Percentiles rank a stretch among this genome's conserved stretches.
Evolutionary conservation across 2,797 vertebrate species (phyloP).

Genomic region (Hylomyscus alleni): DNA sequence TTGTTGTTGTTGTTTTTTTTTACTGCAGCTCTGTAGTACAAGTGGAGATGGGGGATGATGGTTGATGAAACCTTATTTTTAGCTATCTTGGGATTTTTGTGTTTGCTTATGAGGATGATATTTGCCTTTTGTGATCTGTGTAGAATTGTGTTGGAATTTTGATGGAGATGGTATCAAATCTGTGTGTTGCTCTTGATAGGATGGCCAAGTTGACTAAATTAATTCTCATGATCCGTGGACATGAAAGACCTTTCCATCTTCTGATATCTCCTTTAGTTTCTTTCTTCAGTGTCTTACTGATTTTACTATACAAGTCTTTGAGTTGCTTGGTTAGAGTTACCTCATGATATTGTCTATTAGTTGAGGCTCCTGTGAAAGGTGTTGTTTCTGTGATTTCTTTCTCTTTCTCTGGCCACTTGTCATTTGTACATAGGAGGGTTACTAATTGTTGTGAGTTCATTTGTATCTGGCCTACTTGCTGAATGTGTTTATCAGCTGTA

Average conservation of each 20-base stretch:
- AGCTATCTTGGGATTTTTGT: not conserved
- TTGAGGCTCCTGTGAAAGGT: not conserved
- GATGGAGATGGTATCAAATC: not conserved
- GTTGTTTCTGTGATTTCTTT: not conserved
- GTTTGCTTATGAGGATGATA: not conserved
- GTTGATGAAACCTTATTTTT: not conserved
- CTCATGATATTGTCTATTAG: not conserved
- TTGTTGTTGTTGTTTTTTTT: no score
- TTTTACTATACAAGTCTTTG: not conserved
- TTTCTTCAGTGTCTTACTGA: not conserved
- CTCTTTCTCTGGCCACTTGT: not conserved
- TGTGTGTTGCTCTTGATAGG: not conserved
- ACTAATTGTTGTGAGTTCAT: not conserved
- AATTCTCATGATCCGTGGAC: not conserved
- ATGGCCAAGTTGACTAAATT: not conserved
- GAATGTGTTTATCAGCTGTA: no score
- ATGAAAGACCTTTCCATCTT: not conserved
- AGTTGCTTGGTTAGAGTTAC: not conserved
- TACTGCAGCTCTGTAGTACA: not conserved
- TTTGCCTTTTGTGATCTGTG: not conserved
- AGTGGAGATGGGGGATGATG: not conserved
- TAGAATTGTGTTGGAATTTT: not conserved
- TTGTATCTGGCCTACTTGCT: not conserved
- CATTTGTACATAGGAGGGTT: not conserved
- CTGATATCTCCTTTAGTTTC: not conserved